These are phyloP conservation scores for Coptodon rendalli DNA, from an alignment of 2,113 vertebrate species.

Conservation along the genomic window DNA sequence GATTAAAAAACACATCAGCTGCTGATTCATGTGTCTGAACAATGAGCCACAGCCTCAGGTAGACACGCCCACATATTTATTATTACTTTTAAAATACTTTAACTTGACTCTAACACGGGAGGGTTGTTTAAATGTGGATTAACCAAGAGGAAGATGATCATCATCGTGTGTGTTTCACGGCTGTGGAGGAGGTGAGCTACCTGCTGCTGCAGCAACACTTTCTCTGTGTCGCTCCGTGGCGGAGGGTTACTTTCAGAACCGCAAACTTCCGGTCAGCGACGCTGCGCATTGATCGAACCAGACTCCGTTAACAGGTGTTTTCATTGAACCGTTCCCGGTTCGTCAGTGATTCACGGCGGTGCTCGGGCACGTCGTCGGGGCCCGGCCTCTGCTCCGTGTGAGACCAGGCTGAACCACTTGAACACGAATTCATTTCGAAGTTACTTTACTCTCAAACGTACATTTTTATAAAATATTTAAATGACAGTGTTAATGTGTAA, in stretches of 20 bases:
- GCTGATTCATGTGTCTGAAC: neutral
- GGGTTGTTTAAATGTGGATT: neutral
- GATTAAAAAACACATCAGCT: neutral
- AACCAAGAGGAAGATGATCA: neutral
- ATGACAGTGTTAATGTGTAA: neutral
- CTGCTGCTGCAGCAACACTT: neutral
- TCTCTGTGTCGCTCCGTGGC: neutral
- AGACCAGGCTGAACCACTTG: neutral
- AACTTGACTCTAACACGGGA: neutral
- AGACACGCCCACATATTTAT: neutral
- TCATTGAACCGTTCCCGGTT: neutral
- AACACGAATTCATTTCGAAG: neutral
- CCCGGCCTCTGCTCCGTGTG: neutral
- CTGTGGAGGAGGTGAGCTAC: neutral
- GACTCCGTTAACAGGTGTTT: neutral
- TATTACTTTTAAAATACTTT: neutral
- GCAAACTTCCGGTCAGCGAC: neutral
- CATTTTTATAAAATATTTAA: neutral
- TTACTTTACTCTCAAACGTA: neutral
- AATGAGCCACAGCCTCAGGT: neutral
- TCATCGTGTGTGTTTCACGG: neutral
- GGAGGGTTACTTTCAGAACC: neutral
- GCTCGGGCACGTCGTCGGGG: neutral
- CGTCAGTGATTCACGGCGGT: neutral
- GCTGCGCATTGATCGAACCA: neutral